Evolutionary conservation across 2,888 invertebrate species (phyloP).

Genomic region (Sesia apiformis): DNA sequence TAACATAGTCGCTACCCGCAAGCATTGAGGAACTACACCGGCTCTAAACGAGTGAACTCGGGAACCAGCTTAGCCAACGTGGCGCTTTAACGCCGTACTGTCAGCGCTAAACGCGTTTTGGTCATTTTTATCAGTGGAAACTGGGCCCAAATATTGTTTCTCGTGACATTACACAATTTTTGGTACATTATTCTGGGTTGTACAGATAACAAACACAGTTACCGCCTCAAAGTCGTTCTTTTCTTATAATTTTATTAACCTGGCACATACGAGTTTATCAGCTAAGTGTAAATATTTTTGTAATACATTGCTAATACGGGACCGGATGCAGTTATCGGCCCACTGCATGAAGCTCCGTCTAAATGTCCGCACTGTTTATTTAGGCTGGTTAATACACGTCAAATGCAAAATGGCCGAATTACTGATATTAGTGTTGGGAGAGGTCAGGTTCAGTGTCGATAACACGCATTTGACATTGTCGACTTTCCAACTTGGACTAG

Average conservation of each 20-base stretch:
- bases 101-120: no score
- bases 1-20: no score
- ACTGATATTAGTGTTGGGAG: slow-evolving; percentile 36
- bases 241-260: slow-evolving; percentile 15
- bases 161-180: no score
- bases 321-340: slow-evolving; percentile 59
- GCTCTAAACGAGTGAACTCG: no score
- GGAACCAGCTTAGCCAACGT: no score
- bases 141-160: no score
- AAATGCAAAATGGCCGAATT: slow-evolving; percentile 4
- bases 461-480: slow-evolving; percentile 26
- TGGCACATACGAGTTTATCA: slow-evolving; percentile 32
- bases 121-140: no score
- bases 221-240: background rate
- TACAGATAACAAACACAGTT: no score
- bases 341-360: slow-evolving; percentile 23
- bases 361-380: slow-evolving; percentile 33
- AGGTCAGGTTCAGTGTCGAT: slow-evolving; percentile 47
- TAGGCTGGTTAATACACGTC: slow-evolving; percentile 33
- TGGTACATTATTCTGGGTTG: no score
- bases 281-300: slow-evolving; percentile 19
- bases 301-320: slow-evolving; percentile 27
- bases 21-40: no score
- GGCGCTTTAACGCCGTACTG: no score
- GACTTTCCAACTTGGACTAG: slow-evolving; percentile 26